phyloP scores from a whole-genome alignment of 2,797 vertebrate species.

The Lerista edwardsae region DNA sequence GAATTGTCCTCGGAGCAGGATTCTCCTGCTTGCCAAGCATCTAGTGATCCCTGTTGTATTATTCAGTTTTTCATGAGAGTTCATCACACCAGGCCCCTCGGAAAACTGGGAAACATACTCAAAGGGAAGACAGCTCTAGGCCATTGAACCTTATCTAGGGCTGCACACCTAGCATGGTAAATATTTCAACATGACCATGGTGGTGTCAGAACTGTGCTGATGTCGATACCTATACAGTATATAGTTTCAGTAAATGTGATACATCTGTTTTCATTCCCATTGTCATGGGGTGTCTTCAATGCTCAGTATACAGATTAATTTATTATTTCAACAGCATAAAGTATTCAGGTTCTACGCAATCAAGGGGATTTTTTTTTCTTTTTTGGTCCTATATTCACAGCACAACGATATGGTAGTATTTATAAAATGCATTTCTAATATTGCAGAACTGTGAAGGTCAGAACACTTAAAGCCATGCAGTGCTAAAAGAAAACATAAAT shows the following conservation, averaged over 20 bases:
- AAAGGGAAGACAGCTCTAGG: not conserved
- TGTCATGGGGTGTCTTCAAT: conserved; percentile 37
- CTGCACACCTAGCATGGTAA: not conserved
- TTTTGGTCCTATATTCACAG: conserved; percentile 27
- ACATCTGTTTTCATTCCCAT: conserved; percentile 51
- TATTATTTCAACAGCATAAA: conserved; percentile 40
- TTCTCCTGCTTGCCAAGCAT: not conserved
- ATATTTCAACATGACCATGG: not conserved
- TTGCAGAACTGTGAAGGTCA: conserved; percentile 45
- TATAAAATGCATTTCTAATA: conserved; percentile 51
- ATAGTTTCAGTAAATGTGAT: conserved; percentile 23
- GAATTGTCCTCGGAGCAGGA: not conserved
- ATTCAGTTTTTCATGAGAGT: not conserved
- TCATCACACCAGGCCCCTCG: not conserved
- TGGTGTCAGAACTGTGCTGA: not conserved
- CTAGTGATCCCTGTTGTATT: not conserved
- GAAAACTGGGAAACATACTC: not conserved
- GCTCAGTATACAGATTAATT: conserved; percentile 33
- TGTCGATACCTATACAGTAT: conserved; percentile 5
- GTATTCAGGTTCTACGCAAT: not conserved
- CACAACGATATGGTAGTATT: conserved; percentile 30
- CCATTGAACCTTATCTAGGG: conserved; percentile 4
- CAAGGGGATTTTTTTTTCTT: conserved; percentile 16
- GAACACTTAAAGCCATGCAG: conserved; percentile 28
- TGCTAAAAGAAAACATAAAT: conserved; percentile 43